Evolutionary conservation across 2,888 invertebrate genomes (phyloP).

Genomic region (Drosophila melanocephala): DNA sequence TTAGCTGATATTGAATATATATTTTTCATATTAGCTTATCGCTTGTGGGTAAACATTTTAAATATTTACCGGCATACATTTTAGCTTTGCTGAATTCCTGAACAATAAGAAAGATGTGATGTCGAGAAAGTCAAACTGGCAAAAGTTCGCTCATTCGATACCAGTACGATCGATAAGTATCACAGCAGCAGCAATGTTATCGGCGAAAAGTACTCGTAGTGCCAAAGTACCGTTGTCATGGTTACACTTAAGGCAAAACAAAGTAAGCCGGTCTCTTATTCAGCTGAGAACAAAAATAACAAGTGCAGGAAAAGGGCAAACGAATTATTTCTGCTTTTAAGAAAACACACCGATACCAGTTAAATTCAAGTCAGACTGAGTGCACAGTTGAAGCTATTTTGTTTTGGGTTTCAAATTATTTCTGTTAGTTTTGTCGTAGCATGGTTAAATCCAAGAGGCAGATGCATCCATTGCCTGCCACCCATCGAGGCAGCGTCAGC

Average conservation of each 20-base stretch:
- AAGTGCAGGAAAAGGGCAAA: conserved; percentile 7
- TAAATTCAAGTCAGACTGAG: conserved; percentile 43
- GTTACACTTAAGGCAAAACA: conserved; percentile 15
- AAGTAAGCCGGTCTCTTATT: conserved; percentile 33
- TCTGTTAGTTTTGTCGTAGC: conserved; percentile 25
- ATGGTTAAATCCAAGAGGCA: conserved; percentile 57
- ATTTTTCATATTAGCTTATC: not conserved
- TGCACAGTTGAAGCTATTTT: conserved; percentile 25
- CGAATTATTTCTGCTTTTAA: conserved; percentile 4
- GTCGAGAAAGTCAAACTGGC: not conserved
- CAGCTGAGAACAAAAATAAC: conserved; percentile 3
- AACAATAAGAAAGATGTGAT: too few relatives aligned
- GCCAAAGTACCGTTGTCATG: conserved; percentile 35
- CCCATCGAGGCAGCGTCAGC: conserved; percentile 45
- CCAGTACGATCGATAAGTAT: conserved; percentile 4
- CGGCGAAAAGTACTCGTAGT: not conserved
- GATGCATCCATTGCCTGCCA: conserved; percentile 11
- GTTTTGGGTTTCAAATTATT: conserved; percentile 41
- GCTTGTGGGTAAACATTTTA: not conserved
- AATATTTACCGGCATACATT: not conserved
- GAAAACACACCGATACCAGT: conserved; percentile 27
- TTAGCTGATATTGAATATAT: not conserved
- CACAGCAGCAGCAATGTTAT: conserved; percentile 1
- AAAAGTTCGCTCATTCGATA: not conserved
- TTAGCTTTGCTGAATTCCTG: not conserved